These are phyloP conservation scores for Mesoligia furuncula DNA, from an alignment of 2,888 invertebrate genomes.

Conservation along the genomic window DNA sequence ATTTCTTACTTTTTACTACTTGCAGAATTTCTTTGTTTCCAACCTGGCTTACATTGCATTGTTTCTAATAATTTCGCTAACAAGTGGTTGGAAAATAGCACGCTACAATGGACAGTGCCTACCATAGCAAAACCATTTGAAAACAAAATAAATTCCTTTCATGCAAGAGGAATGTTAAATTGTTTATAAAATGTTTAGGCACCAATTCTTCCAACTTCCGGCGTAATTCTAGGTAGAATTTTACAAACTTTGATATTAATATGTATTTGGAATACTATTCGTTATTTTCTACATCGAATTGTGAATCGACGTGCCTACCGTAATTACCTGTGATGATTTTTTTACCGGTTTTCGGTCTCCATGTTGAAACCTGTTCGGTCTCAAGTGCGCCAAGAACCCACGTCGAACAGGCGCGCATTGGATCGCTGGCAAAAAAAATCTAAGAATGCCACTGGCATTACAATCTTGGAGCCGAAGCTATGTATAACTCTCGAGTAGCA, in stretches of 20 bases:
- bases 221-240: conserved; percentile 12
- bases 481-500: conserved; percentile 68
- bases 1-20: conserved; percentile 82
- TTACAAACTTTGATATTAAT: conserved; percentile 21
- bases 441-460: conserved; percentile 81
- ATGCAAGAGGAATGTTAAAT: conserved; percentile 57
- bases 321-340: conserved; percentile 88
- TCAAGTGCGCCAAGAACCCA: conserved; percentile 85
- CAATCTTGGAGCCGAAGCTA: conserved; percentile 71
- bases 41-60: conserved; percentile 80
- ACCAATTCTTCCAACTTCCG: conserved; percentile 42
- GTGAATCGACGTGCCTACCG: conserved; percentile 82
- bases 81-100: conserved; percentile 79
- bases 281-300: conserved; percentile 70
- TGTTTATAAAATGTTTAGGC: conserved; percentile 35
- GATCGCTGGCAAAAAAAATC: conserved; percentile 81
- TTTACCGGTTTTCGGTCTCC: conserved; percentile 86
- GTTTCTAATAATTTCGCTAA: conserved; percentile 86
- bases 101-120: conserved; percentile 74
- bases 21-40: conserved; percentile 84
- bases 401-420: conserved; percentile 80
- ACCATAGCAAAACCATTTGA: conserved; percentile 72
- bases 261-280: conserved; percentile 37
- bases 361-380: conserved; percentile 86
- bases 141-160: conserved; percentile 72